phyloP scores from a whole-genome alignment of 2,888 invertebrate genomes.

The Trileptium ribeirensis region DNA sequence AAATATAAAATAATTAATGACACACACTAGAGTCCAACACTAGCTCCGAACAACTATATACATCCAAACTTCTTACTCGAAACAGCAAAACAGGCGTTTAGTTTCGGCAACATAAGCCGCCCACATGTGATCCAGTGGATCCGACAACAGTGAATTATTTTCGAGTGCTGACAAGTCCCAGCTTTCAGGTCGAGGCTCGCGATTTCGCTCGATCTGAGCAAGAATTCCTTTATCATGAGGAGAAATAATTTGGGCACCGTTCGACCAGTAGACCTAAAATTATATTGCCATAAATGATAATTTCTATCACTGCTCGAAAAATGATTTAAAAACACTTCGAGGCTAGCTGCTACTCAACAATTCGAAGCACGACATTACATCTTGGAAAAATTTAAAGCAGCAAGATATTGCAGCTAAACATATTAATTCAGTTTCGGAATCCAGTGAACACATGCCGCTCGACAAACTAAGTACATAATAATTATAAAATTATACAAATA shows the following conservation, averaged over 20 bases:
- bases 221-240: conserved; percentile 85
- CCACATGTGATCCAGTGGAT: conserved; percentile 67
- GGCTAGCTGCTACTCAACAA: too few relatives aligned
- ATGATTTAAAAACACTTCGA: too few relatives aligned
- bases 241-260: conserved; percentile 82
- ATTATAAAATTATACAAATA: conserved; percentile 20
- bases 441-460: too few relatives aligned
- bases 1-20: too few relatives aligned
- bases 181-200: conserved; percentile 68
- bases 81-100: background rate
- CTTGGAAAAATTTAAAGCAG: too few relatives aligned
- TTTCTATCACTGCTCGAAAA: too few relatives aligned
- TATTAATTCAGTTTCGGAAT: too few relatives aligned
- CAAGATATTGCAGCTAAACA: too few relatives aligned
- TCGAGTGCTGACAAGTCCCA: conserved; percentile 66
- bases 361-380: too few relatives aligned
- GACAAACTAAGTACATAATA: conserved; percentile 28
- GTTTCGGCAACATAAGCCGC: conserved; percentile 57
- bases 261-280: conserved; percentile 80
- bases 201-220: conserved; percentile 65
- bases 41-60: background rate
- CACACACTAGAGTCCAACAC: too few relatives aligned
- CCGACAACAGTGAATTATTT: conserved; percentile 59
- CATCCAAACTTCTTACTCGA: background rate
- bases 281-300: too few relatives aligned